phyloP scores from a whole-genome alignment of 1,140 invertebrate species.

The Bombus picipes region DNA sequence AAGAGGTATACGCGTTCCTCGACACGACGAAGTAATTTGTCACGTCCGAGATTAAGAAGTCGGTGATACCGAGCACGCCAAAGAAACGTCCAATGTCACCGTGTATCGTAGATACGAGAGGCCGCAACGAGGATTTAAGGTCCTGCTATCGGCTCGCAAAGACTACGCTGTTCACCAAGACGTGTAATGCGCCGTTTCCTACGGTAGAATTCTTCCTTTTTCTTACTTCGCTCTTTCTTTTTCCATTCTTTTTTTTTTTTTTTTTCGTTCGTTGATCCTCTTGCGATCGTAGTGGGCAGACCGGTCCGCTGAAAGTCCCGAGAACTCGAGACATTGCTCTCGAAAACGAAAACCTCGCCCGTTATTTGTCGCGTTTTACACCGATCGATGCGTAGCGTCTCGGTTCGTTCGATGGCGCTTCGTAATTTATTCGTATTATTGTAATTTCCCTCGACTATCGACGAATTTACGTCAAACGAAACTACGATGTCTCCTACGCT shows the following conservation, averaged over 20 bases:
- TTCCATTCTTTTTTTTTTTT: background rate
- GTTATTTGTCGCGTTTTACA: background rate
- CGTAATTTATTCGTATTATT: background rate
- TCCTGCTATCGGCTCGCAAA: slow-evolving; percentile 32
- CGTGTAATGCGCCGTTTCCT: slow-evolving; percentile 54
- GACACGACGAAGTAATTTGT: slow-evolving; percentile 31
- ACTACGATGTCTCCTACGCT: too few species aligned
- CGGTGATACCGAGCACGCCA: slow-evolving; percentile 10
- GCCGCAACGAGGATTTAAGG: slow-evolving; percentile 54
- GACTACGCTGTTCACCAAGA: slow-evolving; percentile 31
- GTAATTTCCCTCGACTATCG: too few species aligned
- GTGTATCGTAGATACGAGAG: slow-evolving; percentile 46
- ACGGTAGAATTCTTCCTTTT: slow-evolving; percentile 40
- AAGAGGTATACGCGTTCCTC: slow-evolving; percentile 33
- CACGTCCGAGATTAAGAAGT: slow-evolving; percentile 44
- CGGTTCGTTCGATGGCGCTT: too few species aligned
- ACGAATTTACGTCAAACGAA: too few species aligned
- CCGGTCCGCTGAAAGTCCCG: slow-evolving; percentile 26
- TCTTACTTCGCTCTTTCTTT: background rate
- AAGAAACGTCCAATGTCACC: slow-evolving; percentile 56
- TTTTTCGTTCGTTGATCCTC: slow-evolving; percentile 4
- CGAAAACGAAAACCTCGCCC: background rate
- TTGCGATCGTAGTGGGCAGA: slow-evolving; percentile 24
- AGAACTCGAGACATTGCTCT: slow-evolving; percentile 11
- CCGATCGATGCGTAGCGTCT: background rate